Evolutionary conservation across 2,113 vertebrate genomes (phyloP).

Genomic region (Pogona vitticeps): DNA sequence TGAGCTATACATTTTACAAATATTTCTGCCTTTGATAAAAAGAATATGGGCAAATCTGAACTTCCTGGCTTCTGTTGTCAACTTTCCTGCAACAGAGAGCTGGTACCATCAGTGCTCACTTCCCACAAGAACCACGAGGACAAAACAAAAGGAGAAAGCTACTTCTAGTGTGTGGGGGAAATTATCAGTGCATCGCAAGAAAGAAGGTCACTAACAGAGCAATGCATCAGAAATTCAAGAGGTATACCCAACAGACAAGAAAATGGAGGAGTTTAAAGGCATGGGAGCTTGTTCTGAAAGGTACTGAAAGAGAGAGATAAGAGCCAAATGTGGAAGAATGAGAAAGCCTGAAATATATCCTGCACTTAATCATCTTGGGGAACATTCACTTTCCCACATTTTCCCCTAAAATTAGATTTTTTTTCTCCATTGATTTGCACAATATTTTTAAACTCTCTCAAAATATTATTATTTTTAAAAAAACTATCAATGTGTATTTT

Average conservation of each 20-base stretch:
- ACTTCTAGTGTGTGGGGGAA: rapidly evolving
- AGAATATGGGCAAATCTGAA: neutral
- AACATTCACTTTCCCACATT: neutral
- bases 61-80: neutral
- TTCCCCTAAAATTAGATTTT: neutral
- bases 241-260: too few species aligned
- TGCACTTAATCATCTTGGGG: neutral
- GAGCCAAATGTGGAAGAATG: neutral
- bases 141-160: neutral
- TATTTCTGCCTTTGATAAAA: rapidly evolving
- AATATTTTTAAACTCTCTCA: neutral
- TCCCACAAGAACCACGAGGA: neutral
- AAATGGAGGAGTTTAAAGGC: too few species aligned
- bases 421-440: neutral
- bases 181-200: rapidly evolving
- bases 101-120: neutral
- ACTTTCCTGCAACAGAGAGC: neutral
- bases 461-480: neutral
- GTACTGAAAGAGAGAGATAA: rapidly evolving
- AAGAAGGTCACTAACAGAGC: neutral
- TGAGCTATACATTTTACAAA: neutral
- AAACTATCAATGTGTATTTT: neutral
- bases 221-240: neutral
- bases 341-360: neutral
- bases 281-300: neutral